Percentiles rank a stretch among this genome's conserved stretches.
These are phyloP conservation scores for Chloroclystis v-ata DNA, from an alignment of 2,888 invertebrate genomes.

Conservation along the genomic window DNA sequence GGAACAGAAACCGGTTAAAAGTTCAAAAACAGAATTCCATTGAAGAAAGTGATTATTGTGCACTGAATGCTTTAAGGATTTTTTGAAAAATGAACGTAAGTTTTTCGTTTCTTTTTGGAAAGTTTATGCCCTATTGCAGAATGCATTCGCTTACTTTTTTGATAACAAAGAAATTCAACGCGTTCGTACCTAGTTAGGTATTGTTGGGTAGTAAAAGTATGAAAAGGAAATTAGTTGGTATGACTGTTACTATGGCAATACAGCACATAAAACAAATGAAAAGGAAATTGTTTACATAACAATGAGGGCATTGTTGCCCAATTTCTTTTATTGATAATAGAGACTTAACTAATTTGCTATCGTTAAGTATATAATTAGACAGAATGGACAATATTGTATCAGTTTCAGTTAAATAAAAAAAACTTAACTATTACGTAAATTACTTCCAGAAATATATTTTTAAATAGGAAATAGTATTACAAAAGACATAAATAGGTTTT, in stretches of 20 bases:
- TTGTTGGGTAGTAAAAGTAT: background rate
- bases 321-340: too few relatives aligned
- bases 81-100: slow-evolving; percentile 43
- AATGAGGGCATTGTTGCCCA: background rate
- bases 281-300: background rate
- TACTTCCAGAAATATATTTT: too few relatives aligned
- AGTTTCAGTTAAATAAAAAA: too few relatives aligned
- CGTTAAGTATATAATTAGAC: too few relatives aligned
- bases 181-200: background rate
- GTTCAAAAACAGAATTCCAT: slow-evolving; percentile 26
- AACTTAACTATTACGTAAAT: too few relatives aligned
- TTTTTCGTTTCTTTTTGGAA: slow-evolving; percentile 29
- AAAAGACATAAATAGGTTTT: too few relatives aligned
- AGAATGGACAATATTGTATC: too few relatives aligned
- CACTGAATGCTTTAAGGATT: slow-evolving; percentile 26
- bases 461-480: too few relatives aligned
- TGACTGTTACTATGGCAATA: background rate
- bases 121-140: slow-evolving; percentile 10
- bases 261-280: background rate
- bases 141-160: background rate
- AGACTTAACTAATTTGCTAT: too few relatives aligned
- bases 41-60: slow-evolving; percentile 32
- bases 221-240: background rate
- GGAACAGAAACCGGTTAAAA: slow-evolving; percentile 19
- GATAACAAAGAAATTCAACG: slow-evolving; percentile 10